These are phyloP conservation scores for Drosophila colorata DNA, from an alignment of 2,888 invertebrate species.

Conservation along the genomic window DNA sequence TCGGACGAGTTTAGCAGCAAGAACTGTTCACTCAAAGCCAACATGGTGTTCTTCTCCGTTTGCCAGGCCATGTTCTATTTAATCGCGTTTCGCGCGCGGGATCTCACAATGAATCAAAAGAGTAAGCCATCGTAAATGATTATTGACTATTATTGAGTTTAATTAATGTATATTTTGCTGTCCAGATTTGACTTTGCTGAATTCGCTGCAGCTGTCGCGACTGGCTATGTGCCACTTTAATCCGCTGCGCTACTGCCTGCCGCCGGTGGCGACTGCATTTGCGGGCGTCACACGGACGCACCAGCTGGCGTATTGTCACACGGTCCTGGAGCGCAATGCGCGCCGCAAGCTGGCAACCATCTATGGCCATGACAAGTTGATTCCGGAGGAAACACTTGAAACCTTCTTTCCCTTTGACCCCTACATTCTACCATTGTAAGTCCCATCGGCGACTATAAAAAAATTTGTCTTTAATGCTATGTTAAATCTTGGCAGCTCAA, in stretches of 20 bases:
- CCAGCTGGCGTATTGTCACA: slow-evolving; percentile 96
- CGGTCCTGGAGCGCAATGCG: slow-evolving; percentile 94
- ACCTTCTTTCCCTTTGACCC: slow-evolving; percentile 97
- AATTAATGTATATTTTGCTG: slow-evolving; percentile 4
- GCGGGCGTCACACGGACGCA: slow-evolving; percentile 92
- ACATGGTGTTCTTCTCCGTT: slow-evolving; percentile 95
- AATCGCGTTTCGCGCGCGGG: slow-evolving; percentile 94
- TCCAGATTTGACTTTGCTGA: slow-evolving; percentile 91
- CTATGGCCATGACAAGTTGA: slow-evolving; percentile 86
- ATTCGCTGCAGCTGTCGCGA: slow-evolving; percentile 93
- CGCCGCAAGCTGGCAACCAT: slow-evolving; percentile 88
- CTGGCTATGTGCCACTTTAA: slow-evolving; percentile 94
- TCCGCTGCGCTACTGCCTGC: slow-evolving; percentile 93
- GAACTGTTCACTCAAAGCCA: slow-evolving; percentile 88
- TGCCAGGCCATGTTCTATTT: slow-evolving; percentile 97
- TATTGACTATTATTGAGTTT: background rate
- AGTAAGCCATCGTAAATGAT: slow-evolving; percentile 87
- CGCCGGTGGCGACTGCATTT: slow-evolving; percentile 92
- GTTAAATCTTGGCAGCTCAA: slow-evolving; percentile 71
- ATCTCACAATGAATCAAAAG: slow-evolving; percentile 91
- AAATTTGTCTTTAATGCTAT: background rate
- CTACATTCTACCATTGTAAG: slow-evolving; percentile 88
- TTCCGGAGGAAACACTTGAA: slow-evolving; percentile 86
- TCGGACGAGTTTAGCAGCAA: slow-evolving; percentile 81
- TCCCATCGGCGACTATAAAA: background rate